phyloP scores from a whole-genome alignment of 2,888 invertebrate species.

The Acanthosepion pharaonis region DNA sequence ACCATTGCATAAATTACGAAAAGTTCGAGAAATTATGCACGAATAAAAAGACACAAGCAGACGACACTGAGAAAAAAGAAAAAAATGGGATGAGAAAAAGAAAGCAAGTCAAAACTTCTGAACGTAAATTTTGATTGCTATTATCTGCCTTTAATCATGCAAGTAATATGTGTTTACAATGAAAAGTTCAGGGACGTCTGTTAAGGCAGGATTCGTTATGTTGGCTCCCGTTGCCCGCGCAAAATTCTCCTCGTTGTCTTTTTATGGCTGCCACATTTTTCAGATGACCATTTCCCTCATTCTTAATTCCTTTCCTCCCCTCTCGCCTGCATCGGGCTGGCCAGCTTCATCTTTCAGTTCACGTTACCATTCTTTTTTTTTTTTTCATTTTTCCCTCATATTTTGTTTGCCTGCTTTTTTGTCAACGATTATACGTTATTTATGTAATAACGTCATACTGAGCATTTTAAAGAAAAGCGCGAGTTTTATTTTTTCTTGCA shows the following conservation, averaged over 20 bases:
- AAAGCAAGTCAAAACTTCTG: neutral
- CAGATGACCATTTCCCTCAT: neutral
- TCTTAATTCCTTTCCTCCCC: neutral
- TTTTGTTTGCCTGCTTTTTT: neutral
- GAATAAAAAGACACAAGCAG: neutral
- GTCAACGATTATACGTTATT: neutral
- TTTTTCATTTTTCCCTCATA: neutral
- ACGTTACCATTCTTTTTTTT: neutral
- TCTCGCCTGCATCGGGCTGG: neutral
- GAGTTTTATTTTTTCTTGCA: neutral
- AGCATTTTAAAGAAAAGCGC: neutral
- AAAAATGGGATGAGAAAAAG: neutral
- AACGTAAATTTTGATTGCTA: slow-evolving; percentile 4
- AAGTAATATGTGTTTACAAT: slow-evolving; percentile 22
- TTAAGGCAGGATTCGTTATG: neutral
- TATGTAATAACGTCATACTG: slow-evolving; percentile 2
- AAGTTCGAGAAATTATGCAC: neutral
- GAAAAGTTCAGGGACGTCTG: neutral
- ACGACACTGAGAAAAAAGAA: neutral
- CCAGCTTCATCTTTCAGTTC: neutral
- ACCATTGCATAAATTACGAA: neutral
- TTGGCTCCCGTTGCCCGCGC: neutral
- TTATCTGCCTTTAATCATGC: neutral
- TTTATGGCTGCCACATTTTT: neutral
- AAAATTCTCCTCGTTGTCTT: neutral